Evolutionary conservation across 2,113 vertebrate genomes (phyloP).

Genomic region (Parus major): DNA sequence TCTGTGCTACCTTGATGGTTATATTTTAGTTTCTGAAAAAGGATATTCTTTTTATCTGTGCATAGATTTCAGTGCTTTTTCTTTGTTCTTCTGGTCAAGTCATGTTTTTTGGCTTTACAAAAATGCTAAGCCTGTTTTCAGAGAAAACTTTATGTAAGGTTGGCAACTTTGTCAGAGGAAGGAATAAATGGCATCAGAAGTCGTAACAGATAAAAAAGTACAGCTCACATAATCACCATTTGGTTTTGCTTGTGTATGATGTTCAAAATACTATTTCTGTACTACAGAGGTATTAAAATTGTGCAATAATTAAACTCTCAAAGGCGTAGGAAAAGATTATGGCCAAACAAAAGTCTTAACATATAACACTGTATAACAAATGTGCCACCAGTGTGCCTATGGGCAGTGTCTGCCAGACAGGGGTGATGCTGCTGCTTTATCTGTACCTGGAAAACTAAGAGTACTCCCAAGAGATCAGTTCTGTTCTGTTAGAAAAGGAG

Average conservation of each 20-base stretch:
- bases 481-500: neutral
- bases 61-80: neutral
- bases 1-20: constrained; percentile 4
- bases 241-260: neutral
- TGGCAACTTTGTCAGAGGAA: neutral
- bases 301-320: neutral
- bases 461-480: neutral
- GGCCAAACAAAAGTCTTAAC: neutral
- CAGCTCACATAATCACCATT: neutral
- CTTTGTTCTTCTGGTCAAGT: constrained; percentile 3
- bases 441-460: neutral
- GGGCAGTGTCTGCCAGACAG: neutral
- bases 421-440: neutral
- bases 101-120: neutral
- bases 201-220: neutral
- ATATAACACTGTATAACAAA: neutral
- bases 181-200: neutral
- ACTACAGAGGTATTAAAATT: neutral
- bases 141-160: neutral
- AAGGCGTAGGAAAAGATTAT: neutral
- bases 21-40: neutral
- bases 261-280: neutral
- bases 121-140: neutral
- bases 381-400: rapidly evolving
- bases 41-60: neutral